These are phyloP conservation scores for Sesamia inferens DNA, from an alignment of 2,888 invertebrate genomes.

Conservation along the genomic window DNA sequence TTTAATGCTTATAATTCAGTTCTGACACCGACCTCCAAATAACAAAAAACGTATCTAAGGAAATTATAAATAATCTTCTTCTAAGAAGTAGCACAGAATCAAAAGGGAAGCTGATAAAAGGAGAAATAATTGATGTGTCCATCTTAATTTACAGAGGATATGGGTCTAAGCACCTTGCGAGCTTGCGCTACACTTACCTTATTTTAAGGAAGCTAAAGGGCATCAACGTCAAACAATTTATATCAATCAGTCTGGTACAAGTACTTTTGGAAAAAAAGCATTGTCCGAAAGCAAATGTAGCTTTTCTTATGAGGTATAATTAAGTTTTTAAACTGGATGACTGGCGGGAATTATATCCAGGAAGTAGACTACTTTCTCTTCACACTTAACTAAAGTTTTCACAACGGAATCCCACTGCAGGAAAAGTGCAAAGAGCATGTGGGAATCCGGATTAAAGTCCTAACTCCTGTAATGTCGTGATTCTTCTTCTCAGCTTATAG, in stretches of 20 bases:
- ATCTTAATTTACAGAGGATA: conserved; percentile 40
- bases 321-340: neutral
- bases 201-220: neutral
- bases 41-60: neutral
- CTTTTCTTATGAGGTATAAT: neutral
- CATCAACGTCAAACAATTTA: conserved; percentile 19
- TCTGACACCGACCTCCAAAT: neutral
- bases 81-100: neutral
- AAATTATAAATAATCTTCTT: neutral
- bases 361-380: neutral
- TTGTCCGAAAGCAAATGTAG: neutral
- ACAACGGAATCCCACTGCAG: too few relatives aligned
- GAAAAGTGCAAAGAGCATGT: neutral
- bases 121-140: conserved; percentile 45
- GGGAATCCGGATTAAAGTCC: neutral
- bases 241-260: conserved; percentile 34
- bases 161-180: conserved; percentile 24
- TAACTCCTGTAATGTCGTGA: too few relatives aligned
- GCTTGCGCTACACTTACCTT: neutral
- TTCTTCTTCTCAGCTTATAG: too few relatives aligned
- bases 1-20: neutral
- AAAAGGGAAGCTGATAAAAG: conserved; percentile 2
- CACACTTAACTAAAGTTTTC: too few relatives aligned
- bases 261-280: neutral
- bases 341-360: neutral